Base-by-base conservation (phyloP, 1,140 invertebrate genomes). In the Trichonephila inaurata region DNA sequence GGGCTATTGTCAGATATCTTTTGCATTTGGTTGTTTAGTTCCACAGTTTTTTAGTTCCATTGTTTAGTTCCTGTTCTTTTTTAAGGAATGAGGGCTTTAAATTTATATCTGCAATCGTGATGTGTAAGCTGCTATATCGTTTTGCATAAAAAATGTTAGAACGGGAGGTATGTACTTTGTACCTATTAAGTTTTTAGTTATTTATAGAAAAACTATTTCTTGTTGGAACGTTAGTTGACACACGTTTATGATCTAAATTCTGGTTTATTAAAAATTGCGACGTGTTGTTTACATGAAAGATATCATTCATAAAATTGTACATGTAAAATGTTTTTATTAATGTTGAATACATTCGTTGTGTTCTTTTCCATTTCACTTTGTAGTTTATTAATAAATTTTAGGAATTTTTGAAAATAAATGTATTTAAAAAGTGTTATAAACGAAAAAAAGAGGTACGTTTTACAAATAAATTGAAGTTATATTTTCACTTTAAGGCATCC, bases 1-100 rank as follows among this genome's bases (percentile, higher is more conserved):
- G 60, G 24, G 85, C 60, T 40, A 61, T 87, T 87, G 58, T 61
- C 85, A 60, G 85, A 64, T 61, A 61, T 87, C 72, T 85, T 85
- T 87, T 87, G 58, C n/a, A 61, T 87, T 62, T 61, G 16, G 62
- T 87, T 61, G 24, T 64, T 87, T 83, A 19, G 40, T 83, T 44
- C 19, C 44, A 21, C 81, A 51, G 5, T 51, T 51, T 51, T 51
- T 51, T 51, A 51, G 44, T 51, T 51, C 51, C 10, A 51, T 51
- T 51, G 51, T 51, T 51, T 51, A 51, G 51, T 7, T 51, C 7
- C 51, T 10, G 33, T 40, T 86, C 58, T 44, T 14, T 24, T 87
- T 87, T 60, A 8, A 18, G 18, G 14, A 19, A 61, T 21, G 44
- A 60, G 12, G 16, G 60, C 24, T 64, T 28, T 64, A 87, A 64